phyloP scores from a whole-genome alignment of 2,113 vertebrate genomes.

The Copsychus sechellarum region DNA sequence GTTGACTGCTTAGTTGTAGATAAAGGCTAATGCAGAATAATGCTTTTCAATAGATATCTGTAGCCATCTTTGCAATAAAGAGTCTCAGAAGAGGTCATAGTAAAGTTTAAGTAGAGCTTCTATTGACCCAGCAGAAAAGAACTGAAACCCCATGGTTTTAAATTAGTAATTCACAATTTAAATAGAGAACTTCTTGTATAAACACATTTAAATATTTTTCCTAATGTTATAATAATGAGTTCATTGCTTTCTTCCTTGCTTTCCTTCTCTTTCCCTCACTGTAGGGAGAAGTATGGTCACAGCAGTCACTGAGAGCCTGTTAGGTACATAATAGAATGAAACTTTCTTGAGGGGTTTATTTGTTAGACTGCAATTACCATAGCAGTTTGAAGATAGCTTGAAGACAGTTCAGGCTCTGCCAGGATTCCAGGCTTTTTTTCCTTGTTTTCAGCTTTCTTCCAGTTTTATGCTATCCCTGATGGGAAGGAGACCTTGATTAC shows the following conservation, averaged over 20 bases:
- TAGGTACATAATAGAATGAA: neutral
- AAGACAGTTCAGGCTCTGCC: neutral
- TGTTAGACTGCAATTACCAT: neutral
- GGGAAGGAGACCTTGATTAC: slow-evolving; percentile 62
- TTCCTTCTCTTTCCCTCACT: neutral
- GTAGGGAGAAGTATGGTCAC: neutral
- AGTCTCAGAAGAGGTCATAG: neutral
- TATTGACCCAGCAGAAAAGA: neutral
- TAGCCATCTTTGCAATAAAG: neutral
- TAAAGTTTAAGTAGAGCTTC: neutral
- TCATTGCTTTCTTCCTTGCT: neutral
- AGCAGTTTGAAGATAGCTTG: neutral
- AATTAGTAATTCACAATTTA: neutral
- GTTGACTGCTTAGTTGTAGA: neutral
- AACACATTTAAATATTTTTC: neutral
- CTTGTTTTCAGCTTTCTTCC: slow-evolving; percentile 74
- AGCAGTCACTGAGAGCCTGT: neutral
- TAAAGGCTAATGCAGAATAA: neutral
- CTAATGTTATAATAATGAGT: neutral
- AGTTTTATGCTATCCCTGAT: slow-evolving; percentile 61
- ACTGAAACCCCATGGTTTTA: neutral
- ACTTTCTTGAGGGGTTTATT: neutral
- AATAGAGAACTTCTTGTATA: neutral
- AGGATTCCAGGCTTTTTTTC: neutral
- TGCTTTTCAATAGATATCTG: neutral